Base-by-base conservation (phyloP, 2,113 vertebrate species). In the Nipponia nippon region DNA sequence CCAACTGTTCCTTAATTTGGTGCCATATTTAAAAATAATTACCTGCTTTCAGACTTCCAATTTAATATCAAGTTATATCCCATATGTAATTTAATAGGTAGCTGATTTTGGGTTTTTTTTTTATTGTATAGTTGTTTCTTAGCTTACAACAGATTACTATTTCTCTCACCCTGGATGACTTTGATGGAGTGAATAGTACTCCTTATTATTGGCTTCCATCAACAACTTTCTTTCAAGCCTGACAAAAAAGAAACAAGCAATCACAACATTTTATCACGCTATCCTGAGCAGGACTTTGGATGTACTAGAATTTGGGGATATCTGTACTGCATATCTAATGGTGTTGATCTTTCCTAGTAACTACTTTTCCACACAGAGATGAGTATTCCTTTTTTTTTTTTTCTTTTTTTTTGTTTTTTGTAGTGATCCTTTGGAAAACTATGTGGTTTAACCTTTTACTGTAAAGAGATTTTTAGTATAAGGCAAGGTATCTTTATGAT, bases 1-100 rank as follows among this genome's bases (percentile, higher is more conserved):
- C 46, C 83, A 94, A 70, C 80, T 92, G 67, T 89, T 93, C 75
- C 65, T 53, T 97, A 79, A 94, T 88, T 95, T 86, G 50, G 8
- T 87, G 66, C 44, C n/a, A 56, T 83, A 86, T 67, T 95, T 91
- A 46, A 96, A 87, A 87, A 81, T 67, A 66, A 94, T 86, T 84
- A n/a, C 13, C 34, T 12, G 3, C 49, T 89, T 90, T 95, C 85
- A 87, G 16, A 38, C 5, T 79, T 63, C 14, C 30, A 59, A 11
- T 82, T 81, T 90, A 83, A 79, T 92, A 40, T 36, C 44, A 55
- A 42, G 36, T n/a, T 70, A 62, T 91, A 73, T 88, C 77, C 95
- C 25, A 53, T 75, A 82, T 53, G 16, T 32, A 32, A 87, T 94
- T 89, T 84, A 65, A 7, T 50, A 59, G 1, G 2, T 30, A 79